These are phyloP conservation scores for Alligator mississippiensis DNA, from an alignment of 2,113 vertebrate genomes.

Conservation along the genomic window DNA sequence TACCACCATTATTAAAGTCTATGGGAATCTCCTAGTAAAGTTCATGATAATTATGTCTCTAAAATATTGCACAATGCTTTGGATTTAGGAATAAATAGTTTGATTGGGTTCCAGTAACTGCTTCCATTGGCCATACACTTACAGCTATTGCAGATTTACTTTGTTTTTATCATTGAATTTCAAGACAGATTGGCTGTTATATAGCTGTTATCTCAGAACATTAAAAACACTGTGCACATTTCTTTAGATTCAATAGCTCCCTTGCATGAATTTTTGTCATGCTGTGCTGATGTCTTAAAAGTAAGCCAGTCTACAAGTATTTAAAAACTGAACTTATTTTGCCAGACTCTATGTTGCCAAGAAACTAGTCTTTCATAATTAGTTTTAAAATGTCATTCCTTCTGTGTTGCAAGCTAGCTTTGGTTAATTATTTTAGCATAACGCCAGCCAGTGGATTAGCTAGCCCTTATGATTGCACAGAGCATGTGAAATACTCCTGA, in stretches of 20 bases:
- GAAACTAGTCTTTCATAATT: not conserved
- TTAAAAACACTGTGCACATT: not conserved
- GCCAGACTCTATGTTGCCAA: not conserved
- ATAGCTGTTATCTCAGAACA: not conserved
- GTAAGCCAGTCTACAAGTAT: not conserved
- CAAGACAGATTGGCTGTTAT: not conserved
- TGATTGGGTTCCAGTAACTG: not conserved
- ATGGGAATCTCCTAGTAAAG: not conserved
- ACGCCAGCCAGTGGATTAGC: not conserved
- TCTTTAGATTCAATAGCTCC: not conserved
- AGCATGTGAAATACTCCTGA: not conserved
- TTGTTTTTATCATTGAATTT: not conserved
- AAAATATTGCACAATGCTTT: not conserved
- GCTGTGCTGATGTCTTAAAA: not conserved
- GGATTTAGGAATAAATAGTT: not conserved
- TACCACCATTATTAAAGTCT: not conserved
- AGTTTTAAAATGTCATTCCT: not conserved
- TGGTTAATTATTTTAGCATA: not conserved
- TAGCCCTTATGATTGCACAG: not conserved
- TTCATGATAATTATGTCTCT: not conserved
- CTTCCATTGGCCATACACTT: not conserved
- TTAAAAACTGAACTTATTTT: constrained; percentile 7
- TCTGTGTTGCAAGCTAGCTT: not conserved
- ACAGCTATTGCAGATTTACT: not conserved
- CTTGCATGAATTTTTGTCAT: fast-evolving